Conservation (phyloP, 2,113 vertebrate species). For the Myocastor coypus region DNA sequence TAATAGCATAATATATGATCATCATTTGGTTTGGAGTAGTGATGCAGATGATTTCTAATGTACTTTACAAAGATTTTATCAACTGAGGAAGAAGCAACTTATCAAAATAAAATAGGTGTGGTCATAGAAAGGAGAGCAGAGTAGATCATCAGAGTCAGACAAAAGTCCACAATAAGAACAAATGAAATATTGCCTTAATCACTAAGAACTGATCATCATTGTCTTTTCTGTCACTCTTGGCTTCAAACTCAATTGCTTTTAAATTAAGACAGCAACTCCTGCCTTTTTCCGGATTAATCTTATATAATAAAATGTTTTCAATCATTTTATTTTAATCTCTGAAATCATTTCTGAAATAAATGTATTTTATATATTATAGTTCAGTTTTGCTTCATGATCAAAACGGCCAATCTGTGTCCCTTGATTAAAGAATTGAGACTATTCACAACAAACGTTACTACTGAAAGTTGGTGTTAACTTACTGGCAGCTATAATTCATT, state of each 20-base stretch:
- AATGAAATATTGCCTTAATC: neutral
- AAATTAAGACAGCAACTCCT: neutral
- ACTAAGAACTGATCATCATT: neutral
- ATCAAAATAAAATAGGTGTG: neutral
- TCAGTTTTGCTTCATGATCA: neutral
- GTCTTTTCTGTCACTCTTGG: neutral
- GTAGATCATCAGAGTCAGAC: neutral
- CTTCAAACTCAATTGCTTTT: neutral
- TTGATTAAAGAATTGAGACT: neutral
- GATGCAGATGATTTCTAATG: neutral
- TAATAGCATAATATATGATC: neutral
- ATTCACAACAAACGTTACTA: neutral
- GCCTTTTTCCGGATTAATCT: neutral
- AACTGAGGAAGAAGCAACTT: neutral
- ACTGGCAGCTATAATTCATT: neutral
- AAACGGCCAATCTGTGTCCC: neutral
- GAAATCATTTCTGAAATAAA: neutral
- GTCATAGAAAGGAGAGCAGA: neutral
- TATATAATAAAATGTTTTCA: neutral
- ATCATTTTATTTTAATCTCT: neutral
- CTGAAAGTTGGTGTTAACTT: neutral
- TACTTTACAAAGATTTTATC: neutral
- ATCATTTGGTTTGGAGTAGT: neutral
- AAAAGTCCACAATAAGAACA: neutral
- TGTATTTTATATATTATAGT: neutral